Evolutionary conservation across 2,888 invertebrate species (phyloP).

Genomic region (Spicauda simplicius): DNA sequence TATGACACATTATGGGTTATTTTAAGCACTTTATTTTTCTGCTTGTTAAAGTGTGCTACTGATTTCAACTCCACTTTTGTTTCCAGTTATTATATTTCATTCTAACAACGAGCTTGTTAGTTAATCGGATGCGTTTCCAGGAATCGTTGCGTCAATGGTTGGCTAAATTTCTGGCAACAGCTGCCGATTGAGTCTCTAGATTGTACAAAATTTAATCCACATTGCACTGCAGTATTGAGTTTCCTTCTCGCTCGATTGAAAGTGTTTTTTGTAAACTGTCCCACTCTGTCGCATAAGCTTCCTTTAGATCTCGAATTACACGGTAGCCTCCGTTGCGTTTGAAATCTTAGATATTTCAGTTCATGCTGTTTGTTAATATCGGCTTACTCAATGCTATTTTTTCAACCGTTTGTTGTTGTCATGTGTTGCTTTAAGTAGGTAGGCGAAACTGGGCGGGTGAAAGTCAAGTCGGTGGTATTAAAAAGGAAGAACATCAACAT

Average conservation of each 20-base stretch:
- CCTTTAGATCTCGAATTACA: slow-evolving; percentile 76
- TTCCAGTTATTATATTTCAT: slow-evolving; percentile 41
- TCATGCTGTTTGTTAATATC: slow-evolving; percentile 66
- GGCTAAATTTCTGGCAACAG: slow-evolving; percentile 73
- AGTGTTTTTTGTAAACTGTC: slow-evolving; percentile 68
- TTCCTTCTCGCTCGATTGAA: slow-evolving; percentile 78
- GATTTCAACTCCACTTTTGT: neutral
- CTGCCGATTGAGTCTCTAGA: slow-evolving; percentile 73
- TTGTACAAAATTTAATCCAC: slow-evolving; percentile 82
- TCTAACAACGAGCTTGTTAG: slow-evolving; percentile 50
- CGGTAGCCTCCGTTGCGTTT: slow-evolving; percentile 66
- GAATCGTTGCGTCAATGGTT: slow-evolving; percentile 66
- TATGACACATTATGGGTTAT: too few species aligned
- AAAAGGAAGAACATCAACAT: neutral
- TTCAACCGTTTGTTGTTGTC: slow-evolving; percentile 47
- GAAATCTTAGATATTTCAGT: slow-evolving; percentile 64
- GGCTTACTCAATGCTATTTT: slow-evolving; percentile 59
- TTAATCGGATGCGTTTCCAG: slow-evolving; percentile 55
- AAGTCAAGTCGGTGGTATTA: slow-evolving; percentile 54
- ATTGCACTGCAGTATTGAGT: slow-evolving; percentile 77
- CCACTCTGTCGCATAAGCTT: slow-evolving; percentile 78
- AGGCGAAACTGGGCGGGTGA: slow-evolving; percentile 69
- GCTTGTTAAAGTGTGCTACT: too few species aligned
- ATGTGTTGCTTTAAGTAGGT: slow-evolving; percentile 55
- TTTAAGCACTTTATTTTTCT: too few species aligned